Evolutionary conservation across 1,140 invertebrate species (phyloP).

Genomic region (Drosophila pruinosa): DNA sequence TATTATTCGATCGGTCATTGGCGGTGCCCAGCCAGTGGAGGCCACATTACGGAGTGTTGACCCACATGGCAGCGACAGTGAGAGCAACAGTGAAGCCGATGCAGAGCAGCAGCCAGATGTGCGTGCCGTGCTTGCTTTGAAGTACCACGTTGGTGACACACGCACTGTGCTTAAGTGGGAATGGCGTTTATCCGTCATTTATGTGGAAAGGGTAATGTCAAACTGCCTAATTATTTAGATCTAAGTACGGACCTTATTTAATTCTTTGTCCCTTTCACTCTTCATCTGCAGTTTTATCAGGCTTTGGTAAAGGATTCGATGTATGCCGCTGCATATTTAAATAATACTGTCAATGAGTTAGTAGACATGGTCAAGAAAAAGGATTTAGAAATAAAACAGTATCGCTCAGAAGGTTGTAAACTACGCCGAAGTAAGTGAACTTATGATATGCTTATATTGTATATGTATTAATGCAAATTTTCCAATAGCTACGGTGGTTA

Average conservation of each 20-base stretch:
- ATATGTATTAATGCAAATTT: background rate
- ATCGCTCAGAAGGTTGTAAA: slow-evolving; percentile 46
- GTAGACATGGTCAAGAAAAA: slow-evolving; percentile 48
- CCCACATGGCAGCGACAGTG: background rate
- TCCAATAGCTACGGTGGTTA: slow-evolving; percentile 52
- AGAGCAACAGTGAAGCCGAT: background rate
- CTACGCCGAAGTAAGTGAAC: slow-evolving; percentile 56
- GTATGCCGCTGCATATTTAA: background rate
- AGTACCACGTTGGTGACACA: slow-evolving; percentile 44
- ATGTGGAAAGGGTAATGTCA: slow-evolving; percentile 13
- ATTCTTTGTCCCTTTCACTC: background rate
- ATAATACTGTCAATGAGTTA: slow-evolving; percentile 1
- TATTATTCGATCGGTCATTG: background rate
- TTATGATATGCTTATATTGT: too few species aligned
- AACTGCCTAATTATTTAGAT: too few species aligned
- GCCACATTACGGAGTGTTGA: background rate
- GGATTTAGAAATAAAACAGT: slow-evolving; percentile 67
- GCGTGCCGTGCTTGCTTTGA: slow-evolving; percentile 35
- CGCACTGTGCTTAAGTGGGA: slow-evolving; percentile 53
- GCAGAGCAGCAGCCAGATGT: background rate
- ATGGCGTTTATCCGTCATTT: slow-evolving; percentile 41
- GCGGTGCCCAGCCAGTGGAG: background rate
- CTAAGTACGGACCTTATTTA: too few species aligned
- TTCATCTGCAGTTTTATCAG: background rate
- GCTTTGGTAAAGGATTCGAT: background rate